Base-by-base conservation (phyloP, 2,888 invertebrate species). In the Caprella mutica region DNA sequence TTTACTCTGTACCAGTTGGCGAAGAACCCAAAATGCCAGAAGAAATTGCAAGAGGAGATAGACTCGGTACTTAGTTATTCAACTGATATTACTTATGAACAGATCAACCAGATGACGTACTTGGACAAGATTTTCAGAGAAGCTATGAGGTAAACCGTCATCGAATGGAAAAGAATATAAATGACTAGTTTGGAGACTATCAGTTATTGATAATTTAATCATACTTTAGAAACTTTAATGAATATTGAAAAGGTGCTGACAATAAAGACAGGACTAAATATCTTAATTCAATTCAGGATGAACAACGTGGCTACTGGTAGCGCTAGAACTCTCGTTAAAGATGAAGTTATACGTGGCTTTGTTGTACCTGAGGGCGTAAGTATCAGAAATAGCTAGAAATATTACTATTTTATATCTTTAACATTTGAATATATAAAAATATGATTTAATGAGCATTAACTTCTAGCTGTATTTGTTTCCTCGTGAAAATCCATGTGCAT, bases 1-100 rank as follows among this genome's bases (percentile, higher is more conserved):
- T 89, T 90, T 69, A 75, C 87, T 19, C 74, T 90, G 52, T 82
- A 86, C 70, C 75, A 84, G 66, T 77, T 89, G 56, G 85, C 85
- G 9, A 78, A 80, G 30, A 76, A 86, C 66, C 78, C 80, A 0
- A 75, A 78, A 58, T 80, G 81, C 65, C 85, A 86, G 69, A 72
- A 79, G 21, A 78, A 77, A 65, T 80, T 90, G 46, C 77, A 79
- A n/a, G 76, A 80, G 1, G 86, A 86, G 68, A 75, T 86, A 5
- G 56, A 59, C 23, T 52, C 46, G 17, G 63, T 67, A n/a, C 30
- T 70, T 24, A 39, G 44, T 6, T 44, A 43, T 8, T 14, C 39
- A 4, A 59, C 55, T 4, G 52, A 56, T 12, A 51, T 62, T 26
- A 53, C 54, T 3, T 24, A 17, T 17, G 46, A 52, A 8, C 58